These are phyloP conservation scores for Sebastiscus albofasciatus DNA, from an alignment of 2,797 vertebrate genomes.

Conservation along the genomic window DNA sequence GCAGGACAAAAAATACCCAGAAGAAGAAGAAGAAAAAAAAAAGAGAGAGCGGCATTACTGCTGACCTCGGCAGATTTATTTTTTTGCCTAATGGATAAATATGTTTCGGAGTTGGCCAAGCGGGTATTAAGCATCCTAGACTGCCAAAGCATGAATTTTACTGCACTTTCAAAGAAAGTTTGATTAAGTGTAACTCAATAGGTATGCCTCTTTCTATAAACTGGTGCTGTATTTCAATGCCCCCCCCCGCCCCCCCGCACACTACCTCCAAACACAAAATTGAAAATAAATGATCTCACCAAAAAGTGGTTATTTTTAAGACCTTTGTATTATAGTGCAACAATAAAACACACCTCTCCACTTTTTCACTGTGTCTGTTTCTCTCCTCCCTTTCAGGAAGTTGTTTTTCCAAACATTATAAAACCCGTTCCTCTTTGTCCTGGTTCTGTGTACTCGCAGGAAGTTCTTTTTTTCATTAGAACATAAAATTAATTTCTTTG, in stretches of 20 bases:
- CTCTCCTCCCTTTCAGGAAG: constrained; percentile 8
- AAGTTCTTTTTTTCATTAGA: constrained; percentile 57
- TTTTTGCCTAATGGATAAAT: constrained; percentile 69
- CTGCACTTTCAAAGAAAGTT: constrained; percentile 62
- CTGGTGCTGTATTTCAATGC: constrained; percentile 47
- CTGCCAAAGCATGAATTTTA: constrained; percentile 73
- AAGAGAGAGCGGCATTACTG: constrained; percentile 50
- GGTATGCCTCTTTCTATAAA: constrained; percentile 47
- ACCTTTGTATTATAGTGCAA: constrained; percentile 48
- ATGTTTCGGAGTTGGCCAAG: constrained; percentile 53
- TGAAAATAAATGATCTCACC: constrained; percentile 71
- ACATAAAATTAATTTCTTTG: constrained; percentile 49
- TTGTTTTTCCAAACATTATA: constrained; percentile 27
- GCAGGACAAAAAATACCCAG: constrained; percentile 56
- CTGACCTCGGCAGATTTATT: constrained; percentile 70
- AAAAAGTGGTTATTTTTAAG: constrained; percentile 45
- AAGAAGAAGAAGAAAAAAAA: constrained; percentile 44
- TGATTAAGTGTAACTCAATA: constrained; percentile 65
- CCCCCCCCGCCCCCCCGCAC: neutral
- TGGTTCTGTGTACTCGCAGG: constrained; percentile 43
- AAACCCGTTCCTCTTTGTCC: neutral
- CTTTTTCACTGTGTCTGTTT: neutral
- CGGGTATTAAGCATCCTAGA: constrained; percentile 34
- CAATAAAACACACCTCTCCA: constrained; percentile 67
- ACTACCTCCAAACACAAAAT: constrained; percentile 18